phyloP scores from a whole-genome alignment of 2,113 vertebrate genomes.

The Isurus oxyrinchus region DNA sequence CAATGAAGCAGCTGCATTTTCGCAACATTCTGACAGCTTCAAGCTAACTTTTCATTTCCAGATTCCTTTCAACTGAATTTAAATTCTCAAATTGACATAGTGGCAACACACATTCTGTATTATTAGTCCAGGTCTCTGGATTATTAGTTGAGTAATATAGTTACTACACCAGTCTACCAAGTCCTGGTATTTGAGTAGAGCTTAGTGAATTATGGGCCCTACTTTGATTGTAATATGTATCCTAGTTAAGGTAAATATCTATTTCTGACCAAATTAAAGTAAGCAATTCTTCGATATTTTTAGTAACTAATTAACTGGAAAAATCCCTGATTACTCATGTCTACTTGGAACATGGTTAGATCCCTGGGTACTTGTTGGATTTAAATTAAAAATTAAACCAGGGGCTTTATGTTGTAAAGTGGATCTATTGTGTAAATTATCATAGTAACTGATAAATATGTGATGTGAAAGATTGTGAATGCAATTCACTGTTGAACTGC shows the following conservation, averaged over 20 bases:
- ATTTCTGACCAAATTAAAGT: not conserved
- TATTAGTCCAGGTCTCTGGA: not conserved
- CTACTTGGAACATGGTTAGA: not conserved
- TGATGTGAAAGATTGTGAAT: not conserved
- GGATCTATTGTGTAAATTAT: not conserved
- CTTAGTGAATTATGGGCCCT: not conserved
- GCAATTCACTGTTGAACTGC: too few species aligned
- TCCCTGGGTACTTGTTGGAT: not conserved
- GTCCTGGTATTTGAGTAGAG: not conserved
- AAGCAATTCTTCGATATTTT: not conserved
- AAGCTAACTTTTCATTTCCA: not conserved
- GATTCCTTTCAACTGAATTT: not conserved
- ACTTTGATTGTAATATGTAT: not conserved
- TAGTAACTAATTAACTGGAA: not conserved
- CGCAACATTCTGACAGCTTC: not conserved
- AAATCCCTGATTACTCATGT: not conserved
- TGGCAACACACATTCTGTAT: not conserved
- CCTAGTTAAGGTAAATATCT: not conserved
- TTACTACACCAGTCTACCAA: not conserved
- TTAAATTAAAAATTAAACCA: not conserved
- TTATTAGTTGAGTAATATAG: not conserved
- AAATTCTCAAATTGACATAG: not conserved
- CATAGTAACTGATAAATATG: not conserved
- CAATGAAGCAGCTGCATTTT: not conserved
- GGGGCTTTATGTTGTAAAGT: not conserved